These are phyloP conservation scores for Xiphorhynchus elegans DNA, from an alignment of 2,113 vertebrate genomes.

Conservation along the genomic window DNA sequence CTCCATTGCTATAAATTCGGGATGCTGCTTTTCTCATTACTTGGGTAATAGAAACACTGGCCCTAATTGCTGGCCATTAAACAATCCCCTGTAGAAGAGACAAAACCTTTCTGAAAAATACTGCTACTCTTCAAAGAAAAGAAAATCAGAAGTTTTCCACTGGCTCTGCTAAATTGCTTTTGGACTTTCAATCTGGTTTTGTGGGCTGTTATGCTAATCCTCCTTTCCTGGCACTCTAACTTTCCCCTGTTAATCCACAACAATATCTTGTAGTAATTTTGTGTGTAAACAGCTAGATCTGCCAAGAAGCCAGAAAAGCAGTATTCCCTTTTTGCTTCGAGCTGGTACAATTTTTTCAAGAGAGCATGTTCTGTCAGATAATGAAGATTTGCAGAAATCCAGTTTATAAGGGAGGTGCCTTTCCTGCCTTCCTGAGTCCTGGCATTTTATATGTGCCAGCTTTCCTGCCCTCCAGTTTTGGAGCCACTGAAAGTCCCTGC, in stretches of 20 bases:
- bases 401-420: neutral
- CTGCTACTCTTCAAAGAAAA: neutral
- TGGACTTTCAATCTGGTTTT: neutral
- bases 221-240: neutral
- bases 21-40: neutral
- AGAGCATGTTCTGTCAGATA: neutral
- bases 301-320: neutral
- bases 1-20: neutral
- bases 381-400: neutral
- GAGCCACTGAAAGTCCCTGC: neutral
- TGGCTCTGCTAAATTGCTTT: neutral
- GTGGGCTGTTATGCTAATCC: neutral
- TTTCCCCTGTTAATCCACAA: neutral
- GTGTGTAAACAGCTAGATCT: neutral
- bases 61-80: neutral
- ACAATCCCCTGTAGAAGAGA: neutral
- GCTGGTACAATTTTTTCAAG: neutral
- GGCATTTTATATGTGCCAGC: neutral
- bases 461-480: neutral
- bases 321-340: neutral
- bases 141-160: neutral
- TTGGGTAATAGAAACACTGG: neutral
- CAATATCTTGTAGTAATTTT: neutral
- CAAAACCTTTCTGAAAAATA: neutral
- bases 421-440: neutral